Base-by-base conservation (phyloP, 2,797 vertebrate species). In the Malacoctenus gilli region DNA sequence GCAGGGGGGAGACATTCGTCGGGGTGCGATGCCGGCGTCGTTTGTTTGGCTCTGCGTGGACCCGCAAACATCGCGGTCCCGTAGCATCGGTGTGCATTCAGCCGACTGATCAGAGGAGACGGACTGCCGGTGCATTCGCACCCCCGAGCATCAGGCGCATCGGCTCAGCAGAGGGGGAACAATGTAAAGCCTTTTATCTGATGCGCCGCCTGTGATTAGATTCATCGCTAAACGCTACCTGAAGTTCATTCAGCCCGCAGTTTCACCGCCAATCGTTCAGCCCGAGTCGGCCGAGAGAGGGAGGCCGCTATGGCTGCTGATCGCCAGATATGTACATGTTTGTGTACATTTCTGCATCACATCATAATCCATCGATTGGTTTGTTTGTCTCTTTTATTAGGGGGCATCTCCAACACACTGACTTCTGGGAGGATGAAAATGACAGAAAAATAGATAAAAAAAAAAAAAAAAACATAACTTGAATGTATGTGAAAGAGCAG, bases 41-140 rank as follows among this genome's bases (percentile, higher is more conserved):
- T 85, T 82, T 85, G 69, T 82, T 85, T 16, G 73, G 13, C 65
- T 40, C 71, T 53, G 76, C 68, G 19, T 72, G 73, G 74, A 75
- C 72, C 60, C 68, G n/a, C 20, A 34, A 74, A 25, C 72, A 67
- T 69, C 55, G 54, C 54, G 72, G 43, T 39, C 64, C 68, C 35
- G 72, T 71, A 43, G 72, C 21, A 76, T 69, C 51, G 22, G 36
- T 34, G 62, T 52, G 60, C 76, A 67, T 80, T 57, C 68, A 51
- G 74, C 58, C 38, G 68, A 60, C 75, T 76, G 85, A 83, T 84
- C 77, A 75, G 65, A 84, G 51, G 21, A 65, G 75, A 60, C 73
- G 57, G 56, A 43, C 68, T 44, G 67, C 50, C 63, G 8, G 51
- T 11, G 50, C 51, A 58, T 11, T 48, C 67, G 48, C 65, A 57